phyloP scores from a whole-genome alignment of 1,140 invertebrate species.

The Magallana gigas region DNA sequence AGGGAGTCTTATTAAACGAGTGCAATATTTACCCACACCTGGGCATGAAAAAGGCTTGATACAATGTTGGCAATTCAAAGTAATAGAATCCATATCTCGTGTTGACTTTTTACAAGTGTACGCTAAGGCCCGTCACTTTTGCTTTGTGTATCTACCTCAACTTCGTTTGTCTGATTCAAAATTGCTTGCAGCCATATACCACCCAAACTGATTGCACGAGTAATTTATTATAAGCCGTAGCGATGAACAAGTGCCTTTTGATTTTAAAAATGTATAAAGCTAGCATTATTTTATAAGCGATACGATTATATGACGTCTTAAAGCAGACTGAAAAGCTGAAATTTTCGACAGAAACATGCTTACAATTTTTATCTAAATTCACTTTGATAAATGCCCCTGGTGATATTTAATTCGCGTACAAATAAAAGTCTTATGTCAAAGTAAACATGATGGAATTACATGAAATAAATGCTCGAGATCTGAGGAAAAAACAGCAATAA shows the following conservation, averaged over 20 bases:
- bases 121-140: background rate
- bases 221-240: background rate
- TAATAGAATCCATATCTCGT: constrained; percentile 14
- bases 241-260: background rate
- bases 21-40: constrained; percentile 23
- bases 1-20: background rate
- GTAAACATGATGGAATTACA: background rate
- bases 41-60: background rate
- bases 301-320: background rate
- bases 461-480: background rate
- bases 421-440: constrained; percentile 9
- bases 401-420: background rate
- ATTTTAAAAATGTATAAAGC: background rate
- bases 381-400: background rate
- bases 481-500: background rate
- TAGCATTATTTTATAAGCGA: background rate
- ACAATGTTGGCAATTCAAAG: background rate
- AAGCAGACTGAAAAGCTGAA: background rate
- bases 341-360: background rate
- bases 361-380: background rate
- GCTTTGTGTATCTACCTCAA: background rate
- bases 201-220: constrained; percentile 2
- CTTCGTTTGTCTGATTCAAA: background rate
- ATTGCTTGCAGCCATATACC: constrained; percentile 1
- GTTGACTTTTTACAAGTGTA: background rate